Evolutionary conservation across 2,888 invertebrate species (phyloP), one percentile per base, ranked within the genome.

Genomic region (Cremastobaeus sp.): DNA sequence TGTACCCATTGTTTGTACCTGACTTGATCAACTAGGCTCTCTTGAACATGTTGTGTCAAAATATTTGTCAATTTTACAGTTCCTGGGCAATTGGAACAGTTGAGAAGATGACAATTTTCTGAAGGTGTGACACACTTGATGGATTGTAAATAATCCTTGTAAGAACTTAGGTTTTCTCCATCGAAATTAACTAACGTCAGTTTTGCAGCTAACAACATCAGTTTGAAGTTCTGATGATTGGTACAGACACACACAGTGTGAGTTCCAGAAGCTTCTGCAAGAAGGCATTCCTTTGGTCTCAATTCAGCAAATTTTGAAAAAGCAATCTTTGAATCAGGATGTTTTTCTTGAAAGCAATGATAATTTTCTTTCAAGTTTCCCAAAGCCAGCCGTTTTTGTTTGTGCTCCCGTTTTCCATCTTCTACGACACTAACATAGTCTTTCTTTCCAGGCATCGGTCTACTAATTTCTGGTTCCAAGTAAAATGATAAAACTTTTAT

Each of bases 1-100:
- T 64, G 50, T 15, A 64, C 50, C 74, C 77, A 74, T 45, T 78
- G 76, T 12, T 78, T 70, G 30, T 39, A 75, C 21, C 60, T 64
- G 15, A 76, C 45, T 32, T 55, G 34, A 54, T 76, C 66, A 8
- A 64, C 32, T 17, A 50, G 39, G 20, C 43, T 54, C 5, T 64
- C 68, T 15, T 41, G 14, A 12, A 55, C 66, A 11, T 68, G 50
- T 41, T 55, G 34, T 28, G 47, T 65, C 12, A 66, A 34, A 15
- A 52, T 12, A 15, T 25, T 30, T 20, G 20, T 34, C 17, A 52
- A 48, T 41, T 60, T 54, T 41, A 18, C 32, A 37, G 47, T 17
- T 37, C 55, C 70, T n/a, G 70, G 35, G 45, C 65, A 70, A 62
- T 45, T 48, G 41, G 11, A 18, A 28, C 57, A 69, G 25, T 43